phyloP scores from a whole-genome alignment of 2,888 invertebrate species.

The Tinea trinotella region DNA sequence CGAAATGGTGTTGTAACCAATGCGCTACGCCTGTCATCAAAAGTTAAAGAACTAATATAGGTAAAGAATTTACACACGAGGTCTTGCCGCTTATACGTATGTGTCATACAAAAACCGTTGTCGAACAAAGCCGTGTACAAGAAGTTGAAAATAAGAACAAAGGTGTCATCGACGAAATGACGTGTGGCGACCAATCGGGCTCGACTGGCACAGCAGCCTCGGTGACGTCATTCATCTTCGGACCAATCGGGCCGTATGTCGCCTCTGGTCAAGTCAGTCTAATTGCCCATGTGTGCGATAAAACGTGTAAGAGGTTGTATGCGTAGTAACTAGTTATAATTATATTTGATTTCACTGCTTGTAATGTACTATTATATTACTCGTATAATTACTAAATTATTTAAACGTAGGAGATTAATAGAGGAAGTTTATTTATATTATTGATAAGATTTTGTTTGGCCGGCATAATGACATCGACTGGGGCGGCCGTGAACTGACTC shows the following conservation, averaged over 20 bases:
- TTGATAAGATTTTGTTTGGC: no score
- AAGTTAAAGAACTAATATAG: no score
- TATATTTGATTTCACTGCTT: not conserved
- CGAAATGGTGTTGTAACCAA: no score
- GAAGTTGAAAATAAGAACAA: conserved; percentile 66
- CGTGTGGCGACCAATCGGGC: conserved; percentile 71
- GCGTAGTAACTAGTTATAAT: conserved; percentile 34
- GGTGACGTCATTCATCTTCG: conserved; percentile 59
- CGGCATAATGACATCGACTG: no score
- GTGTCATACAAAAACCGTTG: conserved; percentile 8
- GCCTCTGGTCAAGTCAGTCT: conserved; percentile 71
- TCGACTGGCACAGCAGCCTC: conserved; percentile 63
- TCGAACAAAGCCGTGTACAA: conserved; percentile 10
- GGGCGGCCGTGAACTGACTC: no score
- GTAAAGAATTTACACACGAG: no score
- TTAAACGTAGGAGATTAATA: no score
- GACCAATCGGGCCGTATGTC: conserved; percentile 59
- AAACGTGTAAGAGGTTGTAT: conserved; percentile 25
- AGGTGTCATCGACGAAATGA: conserved; percentile 71
- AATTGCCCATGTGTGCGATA: conserved; percentile 71
- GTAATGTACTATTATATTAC: no score
- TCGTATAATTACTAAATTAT: no score
- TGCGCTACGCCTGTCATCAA: no score
- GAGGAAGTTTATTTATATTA: no score
- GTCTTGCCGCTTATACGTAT: not conserved